Evolutionary conservation across 1,140 invertebrate species (phyloP), one percentile per base, ranked within the genome.

Genomic region (Anoplophora glabripennis): DNA sequence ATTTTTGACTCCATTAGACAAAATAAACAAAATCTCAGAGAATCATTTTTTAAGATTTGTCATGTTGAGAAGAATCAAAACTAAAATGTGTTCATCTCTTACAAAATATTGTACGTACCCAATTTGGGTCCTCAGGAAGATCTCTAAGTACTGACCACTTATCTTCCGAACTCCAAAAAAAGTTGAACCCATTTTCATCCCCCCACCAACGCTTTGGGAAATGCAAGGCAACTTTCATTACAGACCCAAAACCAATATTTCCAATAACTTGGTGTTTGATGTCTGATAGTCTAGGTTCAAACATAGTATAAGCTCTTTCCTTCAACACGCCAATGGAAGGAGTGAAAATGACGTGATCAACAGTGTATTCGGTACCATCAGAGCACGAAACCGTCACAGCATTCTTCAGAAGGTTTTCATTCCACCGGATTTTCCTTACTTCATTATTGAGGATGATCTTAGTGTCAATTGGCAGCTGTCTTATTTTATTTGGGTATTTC

Each of bases 141-240:
- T 41, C 37, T 7, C 2, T 7, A 4, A 11, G 14, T 8, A 14
- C 36, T 21, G 37, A 3, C 34, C 7, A 28, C 36, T 48, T 57
- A 55, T 84, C 79, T 41, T 81, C 63, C 36, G 77, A 65, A 0
- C 71, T 72, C 83, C 84, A 86, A 4, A 85, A 66, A 34, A 84
- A 77, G 21, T 67, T 70, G 49, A 0, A 86, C 80, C 37, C 87
- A 61, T 5, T 83, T 84, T 11, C 70, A 44, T 59, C 41, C 44
- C 34, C 78, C 83, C 86, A 86, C 80, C 87, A 89, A 14, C 76
- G 77, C 46, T 78, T 65, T 1, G 80, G 67, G 64, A 86, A 90
- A 67, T 86, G 81, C 14, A 90, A 65, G 66, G 88, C 92, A 44
- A 94, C 83, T 76, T 92, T 92, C 70, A 90, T 82, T 0, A 91